Base-by-base conservation (phyloP, 2,888 invertebrate species). In the Stegana nigrithorax region DNA sequence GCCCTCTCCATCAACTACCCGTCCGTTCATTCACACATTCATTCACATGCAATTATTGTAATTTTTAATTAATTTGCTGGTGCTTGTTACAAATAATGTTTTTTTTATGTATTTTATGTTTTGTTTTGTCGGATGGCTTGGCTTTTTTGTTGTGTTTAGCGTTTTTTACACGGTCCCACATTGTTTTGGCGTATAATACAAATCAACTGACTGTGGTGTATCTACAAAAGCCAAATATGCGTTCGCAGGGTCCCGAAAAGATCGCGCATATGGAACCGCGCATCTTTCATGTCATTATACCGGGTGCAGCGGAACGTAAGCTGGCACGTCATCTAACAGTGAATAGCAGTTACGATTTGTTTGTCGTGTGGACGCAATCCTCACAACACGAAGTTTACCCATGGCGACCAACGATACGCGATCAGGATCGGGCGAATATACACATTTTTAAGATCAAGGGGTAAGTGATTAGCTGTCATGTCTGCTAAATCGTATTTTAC, bases 331-430 rank as follows among this genome's bases (percentile, higher is more conserved):
- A 82, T 63, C 80, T 84, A 82, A 78, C 82, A 1, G 84, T 85
- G 6, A 87, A 86, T 69, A 78, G 75, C 12, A 84, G 83, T 63
- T 82, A 73, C 51, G 86, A 86, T 73, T 69, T 88, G 84, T 87
- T 93, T 50, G 87, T 94, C 23, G 90, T 95, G 45, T 97, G 96
- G 96, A 95, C 95, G 86, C 90, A 93, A 73, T 91, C 91, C 39
- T 90, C 91, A 8, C 90, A 91, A 69, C 93, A 93, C 67, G 96
- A 96, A 83, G 94, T 96, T 0, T 95, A 94, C 77, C 96, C 97
- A 0, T 97, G 97, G 97, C 92, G 93, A 79, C 97, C 97, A 12
- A 88, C 93, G 50, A 89, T 91, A 29, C 90, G 91, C 78, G 91
- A 95, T 73, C 92, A 93, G 81, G 95, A 97, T 84, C 89, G 94